A percentile compares a stretch with the other conserved stretches of the same genome.
phyloP scores from a whole-genome alignment of 2,113 vertebrate species.

The Pituophis catenifer region DNA sequence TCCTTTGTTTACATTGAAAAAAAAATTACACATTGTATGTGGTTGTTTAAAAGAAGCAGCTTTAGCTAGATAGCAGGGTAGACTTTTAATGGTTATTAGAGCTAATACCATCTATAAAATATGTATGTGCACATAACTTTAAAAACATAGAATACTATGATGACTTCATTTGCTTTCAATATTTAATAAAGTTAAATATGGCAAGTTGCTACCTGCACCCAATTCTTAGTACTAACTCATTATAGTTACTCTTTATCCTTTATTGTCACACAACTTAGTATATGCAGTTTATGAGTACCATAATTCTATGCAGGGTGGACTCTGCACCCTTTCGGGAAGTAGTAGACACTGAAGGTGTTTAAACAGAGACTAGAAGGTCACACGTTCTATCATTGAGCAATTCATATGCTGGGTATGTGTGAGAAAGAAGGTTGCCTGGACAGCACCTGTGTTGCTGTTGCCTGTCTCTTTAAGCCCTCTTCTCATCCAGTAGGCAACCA shows the following conservation, averaged over 20 bases:
- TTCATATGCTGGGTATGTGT: not conserved
- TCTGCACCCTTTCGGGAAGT: not conserved
- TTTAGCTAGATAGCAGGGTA: not conserved
- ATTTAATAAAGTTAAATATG: not conserved
- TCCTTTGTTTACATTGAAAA: slow-evolving; percentile 1
- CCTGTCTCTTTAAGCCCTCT: not conserved
- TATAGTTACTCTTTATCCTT: not conserved
- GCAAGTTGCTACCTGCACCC: not conserved
- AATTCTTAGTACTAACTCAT: not conserved
- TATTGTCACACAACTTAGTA: not conserved
- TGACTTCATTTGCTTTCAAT: not conserved
- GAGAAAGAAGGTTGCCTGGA: not conserved
- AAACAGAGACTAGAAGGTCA: not conserved
- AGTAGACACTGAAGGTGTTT: not conserved
- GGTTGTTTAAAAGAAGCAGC: not conserved
- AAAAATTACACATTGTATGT: slow-evolving; percentile 3
- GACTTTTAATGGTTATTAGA: slow-evolving; percentile 9
- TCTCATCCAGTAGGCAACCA: not conserved
- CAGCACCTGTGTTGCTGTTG: not conserved
- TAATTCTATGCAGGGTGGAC: not conserved
- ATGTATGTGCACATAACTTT: slow-evolving; percentile 41
- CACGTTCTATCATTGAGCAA: not conserved
- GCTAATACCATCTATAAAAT: not conserved
- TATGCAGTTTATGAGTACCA: not conserved
- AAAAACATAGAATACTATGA: slow-evolving; percentile 33